A percentile compares a stretch with the other conserved stretches of the same genome.
These are phyloP conservation scores for Enteromius unitaeniatus DNA, from an alignment of 2,797 vertebrate genomes.

Conservation along the genomic window DNA sequence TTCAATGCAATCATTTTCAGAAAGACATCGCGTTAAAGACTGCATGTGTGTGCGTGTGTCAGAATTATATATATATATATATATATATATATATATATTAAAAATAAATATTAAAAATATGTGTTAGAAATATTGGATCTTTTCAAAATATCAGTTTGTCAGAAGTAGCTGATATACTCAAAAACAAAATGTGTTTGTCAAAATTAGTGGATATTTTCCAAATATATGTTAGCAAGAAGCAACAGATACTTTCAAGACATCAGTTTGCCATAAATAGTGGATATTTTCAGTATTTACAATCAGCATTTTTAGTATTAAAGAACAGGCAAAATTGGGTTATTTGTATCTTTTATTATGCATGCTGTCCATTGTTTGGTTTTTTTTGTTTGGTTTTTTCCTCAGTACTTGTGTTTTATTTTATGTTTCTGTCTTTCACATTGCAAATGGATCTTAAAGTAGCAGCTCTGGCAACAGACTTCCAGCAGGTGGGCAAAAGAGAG, in stretches of 20 bases:
- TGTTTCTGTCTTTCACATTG: constrained; percentile 64
- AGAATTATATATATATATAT: too few relatives aligned
- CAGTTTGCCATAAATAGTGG: background rate
- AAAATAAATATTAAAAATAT: too few relatives aligned
- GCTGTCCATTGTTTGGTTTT: background rate
- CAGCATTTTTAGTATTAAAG: constrained; percentile 31
- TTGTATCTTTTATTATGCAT: constrained; percentile 40
- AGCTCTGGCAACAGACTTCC: constrained; percentile 83
- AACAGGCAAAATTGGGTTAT: constrained; percentile 34
- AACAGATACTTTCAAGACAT: background rate
- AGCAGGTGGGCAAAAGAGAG: constrained; percentile 83
- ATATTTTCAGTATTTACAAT: background rate
- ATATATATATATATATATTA: too few relatives aligned
- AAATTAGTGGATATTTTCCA: too few relatives aligned
- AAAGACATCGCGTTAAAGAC: too few relatives aligned
- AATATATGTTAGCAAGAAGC: too few relatives aligned
- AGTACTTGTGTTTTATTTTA: constrained; percentile 57
- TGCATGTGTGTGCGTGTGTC: too few relatives aligned
- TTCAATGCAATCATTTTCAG: too few relatives aligned
- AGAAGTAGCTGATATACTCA: too few relatives aligned
- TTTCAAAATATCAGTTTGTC: too few relatives aligned
- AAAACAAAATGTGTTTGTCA: too few relatives aligned
- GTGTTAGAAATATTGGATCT: too few relatives aligned
- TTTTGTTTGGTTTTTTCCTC: background rate
- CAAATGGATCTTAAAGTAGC: constrained; percentile 67